phyloP scores from a whole-genome alignment of 2,888 invertebrate species.

The Aricia artaxerxes region DNA sequence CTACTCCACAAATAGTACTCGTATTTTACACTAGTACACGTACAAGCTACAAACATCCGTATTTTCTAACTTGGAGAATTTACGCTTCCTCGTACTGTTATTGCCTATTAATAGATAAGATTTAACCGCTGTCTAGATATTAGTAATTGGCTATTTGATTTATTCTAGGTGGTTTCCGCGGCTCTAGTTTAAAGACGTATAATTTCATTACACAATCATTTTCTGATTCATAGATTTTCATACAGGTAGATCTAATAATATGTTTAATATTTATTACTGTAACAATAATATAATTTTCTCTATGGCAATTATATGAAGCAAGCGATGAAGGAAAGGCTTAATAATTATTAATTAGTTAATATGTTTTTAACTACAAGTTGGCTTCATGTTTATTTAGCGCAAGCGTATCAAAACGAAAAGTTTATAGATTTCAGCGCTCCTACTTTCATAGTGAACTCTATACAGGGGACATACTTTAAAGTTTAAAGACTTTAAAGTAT shows the following conservation, averaged over 20 bases:
- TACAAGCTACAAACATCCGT: slow-evolving; percentile 15
- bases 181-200: background rate
- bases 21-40: background rate
- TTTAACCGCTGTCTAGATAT: slow-evolving; percentile 12
- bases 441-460: too few relatives aligned
- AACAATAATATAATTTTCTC: background rate
- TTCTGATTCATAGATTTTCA: background rate
- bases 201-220: slow-evolving; percentile 4
- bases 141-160: background rate
- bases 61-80: slow-evolving; percentile 7
- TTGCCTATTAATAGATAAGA: background rate
- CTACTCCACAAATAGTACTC: slow-evolving; percentile 8
- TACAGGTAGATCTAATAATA: background rate
- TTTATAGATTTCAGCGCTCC: too few relatives aligned
- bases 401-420: too few relatives aligned
- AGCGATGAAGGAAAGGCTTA: background rate
- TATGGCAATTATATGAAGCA: background rate
- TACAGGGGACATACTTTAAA: too few relatives aligned
- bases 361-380: too few relatives aligned
- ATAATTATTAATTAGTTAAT: too few relatives aligned
- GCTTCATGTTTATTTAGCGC: too few relatives aligned
- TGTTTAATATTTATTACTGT: background rate
- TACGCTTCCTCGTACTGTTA: slow-evolving; percentile 10
- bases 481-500: too few relatives aligned
- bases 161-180: background rate